A percentile compares a stretch with the other conserved stretches of the same genome.
Conservation (phyloP, 2,797 vertebrate genomes). For the Cyprinodon diabolis region DNA sequence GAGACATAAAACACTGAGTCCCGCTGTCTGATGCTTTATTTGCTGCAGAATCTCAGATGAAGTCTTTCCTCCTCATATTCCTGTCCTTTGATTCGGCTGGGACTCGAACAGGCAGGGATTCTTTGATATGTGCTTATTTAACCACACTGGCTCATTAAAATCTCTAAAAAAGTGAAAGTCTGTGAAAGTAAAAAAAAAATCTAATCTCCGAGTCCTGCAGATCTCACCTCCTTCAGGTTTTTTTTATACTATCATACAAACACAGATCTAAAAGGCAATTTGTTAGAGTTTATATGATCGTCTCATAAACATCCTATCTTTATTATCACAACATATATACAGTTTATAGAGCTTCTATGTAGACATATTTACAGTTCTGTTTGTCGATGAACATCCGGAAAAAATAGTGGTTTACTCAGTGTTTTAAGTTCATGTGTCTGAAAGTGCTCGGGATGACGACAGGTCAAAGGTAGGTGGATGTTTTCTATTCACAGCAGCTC, state of each 20-base stretch:
- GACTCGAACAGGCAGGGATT: too few relatives aligned
- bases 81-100: not conserved
- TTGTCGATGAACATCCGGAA: slow-evolving; percentile 69
- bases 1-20: not conserved
- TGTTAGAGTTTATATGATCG: slow-evolving; percentile 63
- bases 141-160: too few relatives aligned
- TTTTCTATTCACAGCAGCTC: not conserved
- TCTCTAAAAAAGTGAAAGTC: too few relatives aligned
- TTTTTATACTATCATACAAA: slow-evolving; percentile 54
- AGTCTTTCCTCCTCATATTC: not conserved
- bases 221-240: slow-evolving; percentile 66
- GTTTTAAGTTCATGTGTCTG: not conserved
- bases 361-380: slow-evolving; percentile 65
- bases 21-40: not conserved
- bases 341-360: slow-evolving; percentile 49
- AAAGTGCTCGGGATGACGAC: not conserved
- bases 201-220: slow-evolving; percentile 3
- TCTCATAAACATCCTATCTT: slow-evolving; percentile 30
- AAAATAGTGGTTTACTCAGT: not conserved
- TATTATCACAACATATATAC: slow-evolving; percentile 71
- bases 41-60: too few relatives aligned
- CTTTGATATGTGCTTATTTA: too few relatives aligned
- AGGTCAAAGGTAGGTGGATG: not conserved
- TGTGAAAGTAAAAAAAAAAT: not conserved
- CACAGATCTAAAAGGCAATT: slow-evolving; percentile 72